These are phyloP conservation scores for Sycophila sp. DNA, from an alignment of 1,140 invertebrate species.

Conservation along the genomic window DNA sequence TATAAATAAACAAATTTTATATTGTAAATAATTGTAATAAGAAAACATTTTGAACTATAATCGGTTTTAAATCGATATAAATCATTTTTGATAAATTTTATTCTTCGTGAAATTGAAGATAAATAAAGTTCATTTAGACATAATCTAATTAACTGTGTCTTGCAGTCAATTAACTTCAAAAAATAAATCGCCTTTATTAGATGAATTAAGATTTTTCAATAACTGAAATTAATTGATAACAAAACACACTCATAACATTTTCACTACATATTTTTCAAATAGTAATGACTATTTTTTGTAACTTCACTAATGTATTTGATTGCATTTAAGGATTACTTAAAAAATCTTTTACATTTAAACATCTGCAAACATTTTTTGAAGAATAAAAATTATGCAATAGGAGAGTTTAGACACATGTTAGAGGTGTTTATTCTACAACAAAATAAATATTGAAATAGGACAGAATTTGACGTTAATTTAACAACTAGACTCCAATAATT, in stretches of 20 bases:
- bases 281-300: background rate
- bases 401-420: no score
- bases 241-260: background rate
- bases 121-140: no score
- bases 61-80: background rate
- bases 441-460: no score
- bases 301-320: conserved; percentile 1
- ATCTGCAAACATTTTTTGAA: no score
- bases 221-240: background rate
- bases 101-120: no score
- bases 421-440: no score
- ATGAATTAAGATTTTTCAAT: background rate
- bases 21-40: background rate
- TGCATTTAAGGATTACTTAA: background rate
- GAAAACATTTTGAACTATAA: background rate
- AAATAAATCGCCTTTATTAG: no score
- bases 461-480: no score
- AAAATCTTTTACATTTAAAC: no score
- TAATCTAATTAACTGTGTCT: background rate
- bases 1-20: background rate
- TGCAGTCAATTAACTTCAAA: background rate
- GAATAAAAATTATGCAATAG: no score
- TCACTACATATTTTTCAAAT: no score
- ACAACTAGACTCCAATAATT: no score
- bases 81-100: background rate